A percentile compares a stretch with the other conserved stretches of the same genome.
Evolutionary conservation across 2,113 vertebrate species (phyloP).

Genomic region (Ictidomys tridecemlineatus): DNA sequence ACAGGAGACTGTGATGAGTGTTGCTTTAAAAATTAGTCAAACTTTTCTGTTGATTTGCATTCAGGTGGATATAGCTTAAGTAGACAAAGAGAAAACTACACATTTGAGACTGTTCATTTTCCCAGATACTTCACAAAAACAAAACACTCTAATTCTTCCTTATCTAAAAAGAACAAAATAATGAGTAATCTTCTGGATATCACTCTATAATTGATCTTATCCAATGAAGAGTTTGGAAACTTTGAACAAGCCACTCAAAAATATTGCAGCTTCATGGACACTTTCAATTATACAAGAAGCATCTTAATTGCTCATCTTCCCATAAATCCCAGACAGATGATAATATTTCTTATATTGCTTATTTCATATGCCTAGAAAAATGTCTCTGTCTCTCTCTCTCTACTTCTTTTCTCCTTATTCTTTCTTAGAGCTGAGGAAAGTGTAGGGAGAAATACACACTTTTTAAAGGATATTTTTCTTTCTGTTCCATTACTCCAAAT

Average conservation of each 20-base stretch:
- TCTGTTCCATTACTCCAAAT: neutral
- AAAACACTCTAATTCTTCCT: neutral
- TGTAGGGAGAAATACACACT: neutral
- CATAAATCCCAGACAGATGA: neutral
- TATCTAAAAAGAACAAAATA: neutral
- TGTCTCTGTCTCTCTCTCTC: neutral
- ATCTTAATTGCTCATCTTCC: neutral
- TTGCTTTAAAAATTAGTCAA: neutral
- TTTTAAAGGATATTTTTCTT: neutral
- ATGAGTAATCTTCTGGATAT: neutral
- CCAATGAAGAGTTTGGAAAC: neutral
- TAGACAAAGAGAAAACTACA: neutral
- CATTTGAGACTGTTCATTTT: neutral
- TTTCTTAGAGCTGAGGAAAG: constrained; percentile 8
- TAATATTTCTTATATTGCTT: neutral
- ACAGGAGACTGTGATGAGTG: neutral
- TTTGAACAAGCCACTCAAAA: neutral
- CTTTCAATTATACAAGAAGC: neutral
- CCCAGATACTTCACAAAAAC: neutral
- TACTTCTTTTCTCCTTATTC: neutral
- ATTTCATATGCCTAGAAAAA: neutral
- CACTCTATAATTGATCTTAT: neutral
- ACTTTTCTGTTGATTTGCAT: neutral
- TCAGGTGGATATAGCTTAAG: neutral
- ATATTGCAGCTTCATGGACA: neutral